Conservation (phyloP, 2,888 invertebrate species). For the Ectemnius continuus region DNA sequence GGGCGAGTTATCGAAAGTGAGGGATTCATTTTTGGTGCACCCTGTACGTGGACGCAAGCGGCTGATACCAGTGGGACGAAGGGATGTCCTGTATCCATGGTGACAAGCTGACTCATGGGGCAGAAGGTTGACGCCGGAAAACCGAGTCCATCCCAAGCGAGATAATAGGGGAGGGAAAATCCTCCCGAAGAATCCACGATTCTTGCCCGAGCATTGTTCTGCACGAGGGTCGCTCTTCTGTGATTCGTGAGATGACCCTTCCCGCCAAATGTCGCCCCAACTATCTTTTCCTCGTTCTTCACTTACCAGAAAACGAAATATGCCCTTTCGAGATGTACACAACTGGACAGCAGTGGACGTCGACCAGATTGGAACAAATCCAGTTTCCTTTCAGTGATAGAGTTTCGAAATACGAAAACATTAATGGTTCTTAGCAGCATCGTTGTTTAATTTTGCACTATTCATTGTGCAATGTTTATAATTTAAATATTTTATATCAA, state of each 20-base stretch:
- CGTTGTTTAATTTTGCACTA: no score
- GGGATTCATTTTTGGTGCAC: background rate
- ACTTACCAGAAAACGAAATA: no score
- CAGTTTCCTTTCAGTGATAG: no score
- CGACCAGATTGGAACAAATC: no score
- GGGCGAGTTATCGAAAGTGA: background rate
- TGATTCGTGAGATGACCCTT: constrained; percentile 39
- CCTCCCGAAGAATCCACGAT: constrained; percentile 32
- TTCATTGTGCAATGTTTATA: no score
- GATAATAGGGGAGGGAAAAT: constrained; percentile 30
- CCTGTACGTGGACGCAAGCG: background rate
- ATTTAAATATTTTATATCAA: no score
- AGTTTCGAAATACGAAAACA: no score
- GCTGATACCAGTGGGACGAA: constrained; percentile 9
- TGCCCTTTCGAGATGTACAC: no score
- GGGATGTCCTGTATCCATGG: constrained; percentile 60
- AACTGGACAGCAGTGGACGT: no score
- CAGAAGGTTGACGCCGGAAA: constrained; percentile 37
- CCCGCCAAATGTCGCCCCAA: background rate
- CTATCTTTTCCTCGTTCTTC: background rate
- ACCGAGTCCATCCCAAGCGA: constrained; percentile 6
- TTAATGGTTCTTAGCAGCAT: no score
- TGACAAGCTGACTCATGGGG: constrained; percentile 60
- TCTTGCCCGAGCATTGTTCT: constrained; percentile 30
- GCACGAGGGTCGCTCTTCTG: constrained; percentile 21